Conservation (phyloP, 1,140 invertebrate species). For the Hyphantria cunea region DNA sequence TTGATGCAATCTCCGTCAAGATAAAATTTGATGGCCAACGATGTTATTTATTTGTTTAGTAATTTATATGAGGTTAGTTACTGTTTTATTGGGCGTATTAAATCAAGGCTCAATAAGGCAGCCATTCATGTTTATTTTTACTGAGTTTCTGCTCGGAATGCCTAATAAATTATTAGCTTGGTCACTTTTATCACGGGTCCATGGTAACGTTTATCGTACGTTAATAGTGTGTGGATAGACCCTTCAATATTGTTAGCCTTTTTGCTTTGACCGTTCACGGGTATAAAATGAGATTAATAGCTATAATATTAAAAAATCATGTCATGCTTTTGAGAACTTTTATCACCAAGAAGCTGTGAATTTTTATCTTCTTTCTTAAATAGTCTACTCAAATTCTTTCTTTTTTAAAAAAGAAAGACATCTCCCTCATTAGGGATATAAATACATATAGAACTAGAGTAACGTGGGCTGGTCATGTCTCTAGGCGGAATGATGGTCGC, state of each 20-base stretch:
- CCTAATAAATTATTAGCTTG: conserved; percentile 77
- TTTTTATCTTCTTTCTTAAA: not conserved
- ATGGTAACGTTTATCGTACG: conserved; percentile 70
- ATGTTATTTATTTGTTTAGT: conserved; percentile 81
- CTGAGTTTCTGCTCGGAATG: conserved; percentile 77
- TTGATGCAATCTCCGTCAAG: conserved; percentile 52
- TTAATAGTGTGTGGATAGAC: conserved; percentile 58
- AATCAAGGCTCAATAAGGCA: conserved; percentile 81
- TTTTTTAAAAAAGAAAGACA: too few relatives aligned
- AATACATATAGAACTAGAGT: too few relatives aligned
- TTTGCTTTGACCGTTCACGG: not conserved
- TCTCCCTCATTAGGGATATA: too few relatives aligned
- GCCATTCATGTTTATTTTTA: conserved; percentile 81
- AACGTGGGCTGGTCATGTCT: too few relatives aligned
- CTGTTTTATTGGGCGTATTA: conserved; percentile 80
- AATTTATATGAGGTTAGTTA: conserved; percentile 82
- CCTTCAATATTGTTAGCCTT: conserved; percentile 3
- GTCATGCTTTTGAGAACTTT: too few relatives aligned
- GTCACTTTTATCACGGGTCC: conserved; percentile 77
- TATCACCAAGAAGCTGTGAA: not conserved
- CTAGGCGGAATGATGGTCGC: too few relatives aligned
- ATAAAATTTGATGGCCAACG: conserved; percentile 74
- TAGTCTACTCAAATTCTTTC: too few relatives aligned
- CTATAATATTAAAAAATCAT: not conserved
- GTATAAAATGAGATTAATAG: not conserved